Evolutionary conservation across 1,140 invertebrate species (phyloP).

Genomic region (Hesperophylax magnus): DNA sequence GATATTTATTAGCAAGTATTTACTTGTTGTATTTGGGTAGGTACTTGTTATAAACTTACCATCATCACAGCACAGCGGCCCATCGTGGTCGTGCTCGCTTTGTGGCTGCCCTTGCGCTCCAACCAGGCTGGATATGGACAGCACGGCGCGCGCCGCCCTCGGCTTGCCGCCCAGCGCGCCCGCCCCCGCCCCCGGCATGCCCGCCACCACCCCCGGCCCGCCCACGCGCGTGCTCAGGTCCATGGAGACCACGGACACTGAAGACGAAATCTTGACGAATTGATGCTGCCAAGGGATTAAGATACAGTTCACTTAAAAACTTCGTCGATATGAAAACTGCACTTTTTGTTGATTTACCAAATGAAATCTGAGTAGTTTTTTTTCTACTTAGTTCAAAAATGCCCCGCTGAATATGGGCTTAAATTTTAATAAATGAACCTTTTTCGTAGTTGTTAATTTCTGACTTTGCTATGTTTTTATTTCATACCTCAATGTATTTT

Average conservation of each 20-base stretch:
- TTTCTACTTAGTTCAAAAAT: too few species aligned
- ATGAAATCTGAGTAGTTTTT: too few species aligned
- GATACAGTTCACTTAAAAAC: too few species aligned
- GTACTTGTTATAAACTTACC: neutral
- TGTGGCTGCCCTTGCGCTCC: conserved; percentile 8
- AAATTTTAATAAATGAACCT: too few species aligned
- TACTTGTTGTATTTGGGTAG: neutral
- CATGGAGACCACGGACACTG: conserved; percentile 38
- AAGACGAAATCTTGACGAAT: conserved; percentile 9
- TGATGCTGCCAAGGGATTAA: neutral
- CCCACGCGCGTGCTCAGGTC: conserved; percentile 49
- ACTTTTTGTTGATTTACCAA: too few species aligned
- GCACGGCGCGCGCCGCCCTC: conserved; percentile 50
- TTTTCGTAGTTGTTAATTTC: too few species aligned
- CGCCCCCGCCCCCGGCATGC: conserved; percentile 36
- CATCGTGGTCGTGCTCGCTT: neutral
- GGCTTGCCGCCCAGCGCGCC: conserved; percentile 39
- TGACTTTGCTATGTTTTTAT: too few species aligned
- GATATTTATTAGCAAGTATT: too few species aligned
- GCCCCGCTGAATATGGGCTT: too few species aligned
- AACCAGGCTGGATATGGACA: conserved; percentile 53
- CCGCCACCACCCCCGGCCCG: neutral
- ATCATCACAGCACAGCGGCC: neutral
- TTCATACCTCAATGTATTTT: too few species aligned
- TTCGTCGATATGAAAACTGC: too few species aligned